Base-by-base conservation (phyloP, 2,113 vertebrate genomes). In the Sinocyclocheilus grahami region DNA sequence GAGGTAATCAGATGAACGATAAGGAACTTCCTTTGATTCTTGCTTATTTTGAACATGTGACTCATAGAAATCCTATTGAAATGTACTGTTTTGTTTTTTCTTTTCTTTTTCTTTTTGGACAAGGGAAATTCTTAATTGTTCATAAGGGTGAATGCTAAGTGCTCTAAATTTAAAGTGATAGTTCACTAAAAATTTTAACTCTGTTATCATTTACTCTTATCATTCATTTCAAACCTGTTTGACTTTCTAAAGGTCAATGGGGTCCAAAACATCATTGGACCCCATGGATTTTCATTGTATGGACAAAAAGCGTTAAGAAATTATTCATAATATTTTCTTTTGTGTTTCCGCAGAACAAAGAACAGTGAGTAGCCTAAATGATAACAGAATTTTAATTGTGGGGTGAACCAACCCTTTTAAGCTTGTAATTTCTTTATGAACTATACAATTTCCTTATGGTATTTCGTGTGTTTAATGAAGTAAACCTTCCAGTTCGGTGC, bases 21-120 rank as follows among this genome's bases (percentile, higher is more conserved):
- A 62, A 80, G 33, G 55, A 80, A 62, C 78, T 81, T 63, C 78
- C 33, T 81, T 63, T 65, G 37, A 81, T 81, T 46, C 58, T 63
- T 27, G 18, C 20, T 24, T 81, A 63, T 81, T 80, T 80, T 42
- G 13, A 80, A 62, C 30, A 60, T 58, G 20, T 53, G 48, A 78
- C 48, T 78, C 76, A 78, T 53, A 30, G 75, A 16, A 53, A 53
- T 53, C 12, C 51, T 53, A 53, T 53, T 77, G 42, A 76, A 76
- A 13, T 24, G 12, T 9, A 60, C 77, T 3, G 9, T 39, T 51
- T 76, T 8, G n/a, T n/a, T n/a, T 3, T 37, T 51, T 76, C 7
- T 22, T 22, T 46, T 3, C 6, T 39, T 5, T 22, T 11, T 2
- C 8, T 16, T 51, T 27, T 27, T 20, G 75, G 24, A 78, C 24